phyloP scores from a whole-genome alignment of 2,888 invertebrate genomes.

The Bursaphelenchus okinawaensis region DNA sequence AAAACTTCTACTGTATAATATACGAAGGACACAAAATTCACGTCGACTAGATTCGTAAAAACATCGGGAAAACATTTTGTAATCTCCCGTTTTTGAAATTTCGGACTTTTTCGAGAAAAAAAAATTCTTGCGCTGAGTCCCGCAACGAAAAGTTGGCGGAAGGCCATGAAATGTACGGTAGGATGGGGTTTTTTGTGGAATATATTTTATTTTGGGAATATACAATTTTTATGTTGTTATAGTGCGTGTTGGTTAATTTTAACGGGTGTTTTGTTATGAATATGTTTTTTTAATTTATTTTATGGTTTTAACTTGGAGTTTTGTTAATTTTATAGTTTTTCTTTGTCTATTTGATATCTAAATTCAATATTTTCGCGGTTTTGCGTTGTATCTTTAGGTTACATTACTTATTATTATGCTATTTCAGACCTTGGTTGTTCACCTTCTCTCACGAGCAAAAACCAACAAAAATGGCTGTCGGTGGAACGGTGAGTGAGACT shows the following conservation, averaged over 20 bases:
- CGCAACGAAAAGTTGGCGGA: not conserved
- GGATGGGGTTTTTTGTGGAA: too few species aligned
- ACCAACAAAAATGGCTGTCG: slow-evolving; percentile 27
- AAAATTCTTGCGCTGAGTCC: not conserved
- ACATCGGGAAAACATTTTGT: too few species aligned
- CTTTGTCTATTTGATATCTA: not conserved
- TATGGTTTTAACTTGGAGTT: not conserved
- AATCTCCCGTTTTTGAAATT: not conserved
- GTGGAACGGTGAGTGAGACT: slow-evolving; percentile 41
- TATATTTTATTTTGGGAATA: too few species aligned
- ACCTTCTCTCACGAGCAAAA: not conserved
- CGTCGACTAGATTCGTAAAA: too few species aligned
- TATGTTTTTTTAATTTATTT: too few species aligned
- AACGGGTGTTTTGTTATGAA: too few species aligned
- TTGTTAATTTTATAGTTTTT: slow-evolving; percentile 4
- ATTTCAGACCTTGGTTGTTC: not conserved
- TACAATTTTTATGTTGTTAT: too few species aligned
- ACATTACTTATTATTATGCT: not conserved
- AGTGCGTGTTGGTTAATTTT: too few species aligned
- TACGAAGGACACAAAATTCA: too few species aligned
- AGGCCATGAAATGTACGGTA: not conserved
- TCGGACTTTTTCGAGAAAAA: not conserved
- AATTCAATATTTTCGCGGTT: too few species aligned
- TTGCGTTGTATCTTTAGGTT: too few species aligned
- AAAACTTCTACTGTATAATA: too few species aligned